Conservation (phyloP, 2,797 vertebrate genomes). For the Sylvia borin region DNA sequence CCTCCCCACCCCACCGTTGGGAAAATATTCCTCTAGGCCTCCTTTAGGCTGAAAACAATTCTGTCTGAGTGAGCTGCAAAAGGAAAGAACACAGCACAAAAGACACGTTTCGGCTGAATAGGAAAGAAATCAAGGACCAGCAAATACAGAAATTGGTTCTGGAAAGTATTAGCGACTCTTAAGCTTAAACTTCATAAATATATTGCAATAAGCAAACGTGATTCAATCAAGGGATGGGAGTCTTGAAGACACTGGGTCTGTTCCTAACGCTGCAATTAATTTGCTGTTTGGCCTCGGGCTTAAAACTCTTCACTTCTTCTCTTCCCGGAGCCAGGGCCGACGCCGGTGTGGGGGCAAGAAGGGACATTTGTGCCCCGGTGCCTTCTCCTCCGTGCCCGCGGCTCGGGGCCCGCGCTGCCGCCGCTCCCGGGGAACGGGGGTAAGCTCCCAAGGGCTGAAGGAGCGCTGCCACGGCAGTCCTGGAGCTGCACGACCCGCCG, state of each 20-base stretch:
- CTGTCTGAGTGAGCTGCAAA: background rate
- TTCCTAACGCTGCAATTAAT: slow-evolving; percentile 32
- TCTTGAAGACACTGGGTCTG: slow-evolving; percentile 19
- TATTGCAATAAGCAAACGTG: slow-evolving; percentile 64
- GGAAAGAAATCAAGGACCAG: slow-evolving; percentile 41
- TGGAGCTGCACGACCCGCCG: accelerated
- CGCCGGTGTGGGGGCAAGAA: background rate
- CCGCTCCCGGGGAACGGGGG: background rate
- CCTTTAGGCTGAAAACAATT: slow-evolving; percentile 12
- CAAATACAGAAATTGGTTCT: slow-evolving; percentile 24
- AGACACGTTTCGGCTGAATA: slow-evolving; percentile 32
- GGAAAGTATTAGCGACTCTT: slow-evolving; percentile 53
- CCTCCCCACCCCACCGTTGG: background rate
- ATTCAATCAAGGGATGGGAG: background rate
- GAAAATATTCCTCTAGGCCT: background rate
- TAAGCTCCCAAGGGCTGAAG: background rate
- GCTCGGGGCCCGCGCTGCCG: background rate
- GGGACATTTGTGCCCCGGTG: slow-evolving; percentile 3
- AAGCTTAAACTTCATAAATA: slow-evolving; percentile 71
- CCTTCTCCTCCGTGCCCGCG: background rate
- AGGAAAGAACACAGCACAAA: slow-evolving; percentile 18
- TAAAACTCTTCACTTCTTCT: background rate
- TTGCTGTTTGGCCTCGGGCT: background rate
- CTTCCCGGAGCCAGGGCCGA: background rate
- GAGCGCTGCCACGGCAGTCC: background rate